Conservation (phyloP, 2,888 invertebrate genomes). For the Drosophila anomelani region DNA sequence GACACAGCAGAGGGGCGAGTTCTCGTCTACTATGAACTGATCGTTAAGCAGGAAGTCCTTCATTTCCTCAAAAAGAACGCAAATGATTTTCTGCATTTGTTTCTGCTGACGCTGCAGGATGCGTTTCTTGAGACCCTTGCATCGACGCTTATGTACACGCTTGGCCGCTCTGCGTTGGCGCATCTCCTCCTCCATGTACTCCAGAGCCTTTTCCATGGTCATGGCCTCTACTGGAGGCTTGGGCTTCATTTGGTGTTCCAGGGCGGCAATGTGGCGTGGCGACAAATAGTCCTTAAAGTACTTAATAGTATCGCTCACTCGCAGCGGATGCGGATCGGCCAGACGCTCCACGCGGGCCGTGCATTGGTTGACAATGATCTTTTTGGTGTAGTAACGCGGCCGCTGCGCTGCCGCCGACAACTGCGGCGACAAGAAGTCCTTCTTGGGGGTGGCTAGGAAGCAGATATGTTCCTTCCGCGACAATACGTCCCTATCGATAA, state of each 20-base stretch:
- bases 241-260: conserved; percentile 71
- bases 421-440: conserved; percentile 58
- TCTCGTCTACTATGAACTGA: conserved; percentile 78
- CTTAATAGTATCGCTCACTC: conserved; percentile 70
- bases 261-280: conserved; percentile 61
- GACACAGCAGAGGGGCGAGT: conserved; percentile 70
- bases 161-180: conserved; percentile 70
- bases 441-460: conserved; percentile 81
- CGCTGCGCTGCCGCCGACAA: conserved; percentile 35
- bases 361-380: conserved; percentile 74
- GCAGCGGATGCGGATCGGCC: conserved; percentile 73
- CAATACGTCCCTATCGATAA: conserved; percentile 82
- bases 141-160: conserved; percentile 61
- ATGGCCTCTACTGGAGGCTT: conserved; percentile 67
- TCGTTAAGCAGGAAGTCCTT: conserved; percentile 81
- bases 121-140: conserved; percentile 68
- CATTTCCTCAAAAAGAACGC: conserved; percentile 81
- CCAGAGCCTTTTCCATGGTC: conserved; percentile 76
- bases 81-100: conserved; percentile 79
- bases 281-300: conserved; percentile 65
- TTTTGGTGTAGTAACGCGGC: conserved; percentile 64
- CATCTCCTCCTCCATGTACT: conserved; percentile 80
- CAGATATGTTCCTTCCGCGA: conserved; percentile 81
- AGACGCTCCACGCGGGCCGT: conserved; percentile 81
- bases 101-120: conserved; percentile 70